Conservation (phyloP, 2,888 invertebrate genomes). For the Phorcus lineatus region DNA sequence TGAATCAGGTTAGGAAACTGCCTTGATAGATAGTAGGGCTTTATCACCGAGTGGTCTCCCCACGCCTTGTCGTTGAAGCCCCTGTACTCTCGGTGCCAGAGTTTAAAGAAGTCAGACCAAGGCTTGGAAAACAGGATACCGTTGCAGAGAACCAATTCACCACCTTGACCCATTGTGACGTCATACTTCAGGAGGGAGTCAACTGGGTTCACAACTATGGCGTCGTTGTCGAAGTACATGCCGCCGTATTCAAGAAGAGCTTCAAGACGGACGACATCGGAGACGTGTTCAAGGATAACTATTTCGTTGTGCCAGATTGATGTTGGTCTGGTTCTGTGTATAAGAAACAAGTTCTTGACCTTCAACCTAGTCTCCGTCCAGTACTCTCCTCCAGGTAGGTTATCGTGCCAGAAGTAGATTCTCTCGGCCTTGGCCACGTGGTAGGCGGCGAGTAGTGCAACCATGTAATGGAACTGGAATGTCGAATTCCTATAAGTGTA, state of each 20-base stretch:
- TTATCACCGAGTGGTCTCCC: too few relatives aligned
- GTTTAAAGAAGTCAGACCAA: too few relatives aligned
- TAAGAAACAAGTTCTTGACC: not conserved
- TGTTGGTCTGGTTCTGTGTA: not conserved
- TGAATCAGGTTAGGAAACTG: too few relatives aligned
- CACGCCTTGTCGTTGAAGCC: too few relatives aligned
- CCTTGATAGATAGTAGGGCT: too few relatives aligned
- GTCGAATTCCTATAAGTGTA: too few relatives aligned
- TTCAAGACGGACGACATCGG: slow-evolving; percentile 6
- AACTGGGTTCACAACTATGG: not conserved
- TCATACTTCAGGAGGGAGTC: not conserved
- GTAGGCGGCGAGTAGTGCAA: not conserved
- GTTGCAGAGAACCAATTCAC: too few relatives aligned
- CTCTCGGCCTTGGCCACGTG: not conserved
- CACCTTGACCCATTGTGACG: too few relatives aligned
- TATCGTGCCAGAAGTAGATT: slow-evolving; percentile 1
- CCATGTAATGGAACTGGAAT: not conserved
- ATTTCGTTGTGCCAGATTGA: not conserved
- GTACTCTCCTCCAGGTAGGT: not conserved
- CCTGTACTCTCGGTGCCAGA: too few relatives aligned
- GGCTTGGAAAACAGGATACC: too few relatives aligned
- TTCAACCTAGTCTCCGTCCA: not conserved
- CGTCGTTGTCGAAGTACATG: slow-evolving; percentile 1
- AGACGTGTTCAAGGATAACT: not conserved
- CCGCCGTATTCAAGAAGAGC: not conserved